phyloP scores from a whole-genome alignment of 1,140 invertebrate genomes.

The Gonioctena quinquepunctata region DNA sequence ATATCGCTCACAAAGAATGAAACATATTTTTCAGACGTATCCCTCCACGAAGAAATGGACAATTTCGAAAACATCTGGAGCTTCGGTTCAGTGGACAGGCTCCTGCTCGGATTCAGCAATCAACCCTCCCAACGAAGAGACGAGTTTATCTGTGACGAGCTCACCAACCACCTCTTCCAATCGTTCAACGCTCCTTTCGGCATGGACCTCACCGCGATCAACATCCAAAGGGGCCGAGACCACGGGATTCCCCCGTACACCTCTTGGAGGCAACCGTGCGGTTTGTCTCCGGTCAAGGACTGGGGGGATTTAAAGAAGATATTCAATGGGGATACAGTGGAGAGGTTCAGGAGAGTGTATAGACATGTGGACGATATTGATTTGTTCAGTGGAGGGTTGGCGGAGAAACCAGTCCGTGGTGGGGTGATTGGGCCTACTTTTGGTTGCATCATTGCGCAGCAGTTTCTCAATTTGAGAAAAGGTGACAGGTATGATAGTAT shows the following conservation, averaged over 20 bases:
- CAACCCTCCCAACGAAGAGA: constrained; percentile 92
- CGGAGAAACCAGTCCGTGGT: constrained; percentile 78
- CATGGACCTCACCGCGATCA: constrained; percentile 81
- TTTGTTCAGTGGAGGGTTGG: constrained; percentile 86
- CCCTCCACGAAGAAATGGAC: constrained; percentile 92
- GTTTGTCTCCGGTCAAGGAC: constrained; percentile 68
- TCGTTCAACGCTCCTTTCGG: constrained; percentile 83
- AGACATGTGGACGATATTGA: constrained; percentile 84
- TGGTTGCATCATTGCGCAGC: constrained; percentile 93
- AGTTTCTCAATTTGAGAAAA: constrained; percentile 84
- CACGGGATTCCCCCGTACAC: constrained; percentile 75
- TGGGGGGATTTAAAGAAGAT: constrained; percentile 78
- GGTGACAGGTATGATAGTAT: constrained; percentile 68
- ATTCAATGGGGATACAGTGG: constrained; percentile 68
- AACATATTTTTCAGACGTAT: constrained; percentile 61
- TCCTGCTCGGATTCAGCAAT: constrained; percentile 83
- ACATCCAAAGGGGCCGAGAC: constrained; percentile 70
- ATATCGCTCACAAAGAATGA: too few species aligned
- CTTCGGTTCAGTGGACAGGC: constrained; percentile 80
- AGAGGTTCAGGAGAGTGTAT: constrained; percentile 69
- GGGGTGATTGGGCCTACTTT: constrained; percentile 94
- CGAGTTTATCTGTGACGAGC: constrained; percentile 91
- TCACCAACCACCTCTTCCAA: constrained; percentile 93
- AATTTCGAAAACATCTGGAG: constrained; percentile 86
- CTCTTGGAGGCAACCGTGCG: constrained; percentile 80